Evolutionary conservation across 2,113 vertebrate species (phyloP), one percentile per base, ranked within the genome.

Genomic region (Arizona elegans): DNA sequence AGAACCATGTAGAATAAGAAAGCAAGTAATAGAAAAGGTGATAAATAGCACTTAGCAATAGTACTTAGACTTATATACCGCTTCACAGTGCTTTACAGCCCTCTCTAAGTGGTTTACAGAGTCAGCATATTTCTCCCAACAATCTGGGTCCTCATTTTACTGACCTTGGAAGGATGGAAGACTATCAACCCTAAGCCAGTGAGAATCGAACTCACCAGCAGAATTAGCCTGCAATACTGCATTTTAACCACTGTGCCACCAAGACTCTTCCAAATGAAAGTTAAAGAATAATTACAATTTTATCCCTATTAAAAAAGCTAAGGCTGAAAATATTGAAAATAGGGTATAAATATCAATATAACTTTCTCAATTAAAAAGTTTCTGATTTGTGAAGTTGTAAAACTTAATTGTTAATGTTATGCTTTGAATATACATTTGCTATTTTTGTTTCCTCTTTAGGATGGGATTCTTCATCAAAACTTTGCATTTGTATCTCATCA

Each of bases 401-500:
- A 81, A 81, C 33, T 38, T 15, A 81, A 43, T 43, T 43, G 7
- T 75, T 75, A 33, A 38, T 43, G 33, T 21, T 81, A 81, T n/a
- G 53, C 11, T 87, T 26, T 52, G 11, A 52, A 53, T 52, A 29
- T 24, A 53, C 86, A 87, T 52, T 1, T 50, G 50, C 29, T 47
- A n/a, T 58, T 94, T 92, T 94, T n/a, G 93, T 93, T 1, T 92
- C 43, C 90, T 88, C 70, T 93, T 5, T 92, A 97, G 96, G 87
- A 97, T 97, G 96, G 95, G 8, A 59, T 91, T 90, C 59, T 89
- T 92, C 90, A 55, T 2, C 17, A 53, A 89, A 90, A 93, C 17
- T 11, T 26, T 96, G 93, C 3, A n/a, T 47, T 95, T 95, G 92
- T 95, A 8, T 91, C 93, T 95, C 11, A 50, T 95, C 88, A 86